These are phyloP conservation scores for Ptilonorhynchus violaceus DNA, from an alignment of 2,113 vertebrate species.

Conservation along the genomic window DNA sequence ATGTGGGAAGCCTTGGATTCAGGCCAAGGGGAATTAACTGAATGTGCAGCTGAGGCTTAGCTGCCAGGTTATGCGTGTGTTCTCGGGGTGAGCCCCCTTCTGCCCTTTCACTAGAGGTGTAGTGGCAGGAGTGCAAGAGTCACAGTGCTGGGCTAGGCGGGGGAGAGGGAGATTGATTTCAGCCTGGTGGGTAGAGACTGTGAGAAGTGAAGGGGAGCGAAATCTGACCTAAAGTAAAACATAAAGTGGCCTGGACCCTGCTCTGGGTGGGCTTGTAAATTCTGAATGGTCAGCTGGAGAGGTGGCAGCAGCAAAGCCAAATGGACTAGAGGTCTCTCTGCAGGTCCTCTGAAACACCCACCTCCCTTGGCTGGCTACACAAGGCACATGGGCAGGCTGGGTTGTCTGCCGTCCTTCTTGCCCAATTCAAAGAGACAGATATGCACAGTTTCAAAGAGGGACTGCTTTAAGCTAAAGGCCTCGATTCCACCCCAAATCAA, in stretches of 20 bases:
- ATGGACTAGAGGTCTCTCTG: rapidly evolving
- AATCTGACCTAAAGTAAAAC: rapidly evolving
- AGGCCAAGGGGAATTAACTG: neutral
- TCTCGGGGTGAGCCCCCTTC: neutral
- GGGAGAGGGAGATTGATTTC: neutral
- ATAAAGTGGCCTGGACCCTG: neutral
- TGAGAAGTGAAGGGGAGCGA: neutral
- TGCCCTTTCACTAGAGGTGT: neutral
- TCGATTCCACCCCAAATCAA: neutral
- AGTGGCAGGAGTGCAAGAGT: neutral
- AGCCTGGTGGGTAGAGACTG: neutral
- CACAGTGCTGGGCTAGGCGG: neutral
- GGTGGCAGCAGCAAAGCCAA: rapidly evolving
- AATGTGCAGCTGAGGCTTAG: neutral
- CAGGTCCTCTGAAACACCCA: neutral
- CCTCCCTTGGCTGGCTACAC: neutral
- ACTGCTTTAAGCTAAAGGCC: neutral
- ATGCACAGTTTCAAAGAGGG: neutral
- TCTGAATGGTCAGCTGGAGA: neutral
- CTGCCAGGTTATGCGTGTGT: rapidly evolving
- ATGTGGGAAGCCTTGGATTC: neutral
- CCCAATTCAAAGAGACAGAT: neutral
- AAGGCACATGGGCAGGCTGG: neutral
- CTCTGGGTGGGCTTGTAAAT: neutral
- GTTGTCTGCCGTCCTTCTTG: too few species aligned